Base-by-base conservation (phyloP, 2,888 invertebrate species). In the Timema cristinae region DNA sequence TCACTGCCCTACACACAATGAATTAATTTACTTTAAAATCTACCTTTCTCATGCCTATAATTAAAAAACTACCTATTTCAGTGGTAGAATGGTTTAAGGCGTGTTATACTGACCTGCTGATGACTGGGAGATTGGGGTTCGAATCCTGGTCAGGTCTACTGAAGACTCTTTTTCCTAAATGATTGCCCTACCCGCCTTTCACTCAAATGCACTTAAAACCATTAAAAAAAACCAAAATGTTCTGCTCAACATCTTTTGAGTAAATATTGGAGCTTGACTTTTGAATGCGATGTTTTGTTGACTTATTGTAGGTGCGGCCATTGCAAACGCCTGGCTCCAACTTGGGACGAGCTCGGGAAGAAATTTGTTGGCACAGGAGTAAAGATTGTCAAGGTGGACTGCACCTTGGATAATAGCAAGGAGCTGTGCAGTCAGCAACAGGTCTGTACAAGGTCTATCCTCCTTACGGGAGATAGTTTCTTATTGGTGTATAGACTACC, bases 311-410 rank as follows among this genome's bases (percentile, higher is more conserved):
- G 89, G 89, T 94, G 94, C 79, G 93, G 93, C 0, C 93, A 95
- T 80, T 95, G 95, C 79, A 94, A 94, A 84, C 88, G 92, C 78
- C 81, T 95, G 72, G 91, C 90, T 51, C 92, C 94, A 0, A 89
- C 91, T 1, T 95, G 94, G 94, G 88, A 92, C 76, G 89, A 92
- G 77, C 83, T 96, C 5, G 93, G 91, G 0, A 88, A 89, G 73
- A 90, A 90, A 77, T 90, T 90, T 76, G 84, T 86, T 71, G 85
- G 85, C 63, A 86, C 88, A 73, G 82, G 84, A 0, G 88, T 94
- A 1, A 86, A 89, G 75, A 91, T 95, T 69, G 91, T 90, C 0
- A 92, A 94, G 82, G 91, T 95, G 0, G 95, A 95, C 79, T 95
- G 95, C 79, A 92, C 92, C 1, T 81, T 88, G 51, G 88, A 90